These are phyloP conservation scores for Rachycentron canadum DNA, from an alignment of 2,797 vertebrate species.

Conservation along the genomic window DNA sequence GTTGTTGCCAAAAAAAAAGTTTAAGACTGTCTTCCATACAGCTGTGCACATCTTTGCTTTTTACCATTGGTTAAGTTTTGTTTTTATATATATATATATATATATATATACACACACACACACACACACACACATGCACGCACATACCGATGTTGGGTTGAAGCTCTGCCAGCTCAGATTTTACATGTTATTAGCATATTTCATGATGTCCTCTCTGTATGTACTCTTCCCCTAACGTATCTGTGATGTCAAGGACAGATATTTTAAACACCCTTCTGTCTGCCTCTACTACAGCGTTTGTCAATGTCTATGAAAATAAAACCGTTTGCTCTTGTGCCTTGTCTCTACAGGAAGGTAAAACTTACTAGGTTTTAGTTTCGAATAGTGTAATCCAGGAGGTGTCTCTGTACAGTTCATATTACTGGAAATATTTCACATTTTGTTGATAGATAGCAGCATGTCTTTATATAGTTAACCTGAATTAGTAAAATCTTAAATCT, in stretches of 20 bases:
- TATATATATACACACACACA: neutral
- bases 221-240: conserved; percentile 14
- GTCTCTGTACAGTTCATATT: neutral
- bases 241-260: conserved; percentile 3
- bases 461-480: neutral
- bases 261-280: conserved; percentile 16
- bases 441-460: neutral
- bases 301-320: conserved; percentile 70
- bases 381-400: neutral
- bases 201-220: conserved; percentile 26
- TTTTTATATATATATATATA: no score
- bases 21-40: conserved; percentile 57
- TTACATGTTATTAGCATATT: conserved; percentile 18
- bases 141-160: neutral
- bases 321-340: conserved; percentile 40
- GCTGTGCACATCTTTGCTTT: neutral
- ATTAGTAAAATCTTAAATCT: neutral
- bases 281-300: conserved; percentile 32
- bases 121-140: neutral
- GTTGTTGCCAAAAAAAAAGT: conserved; percentile 18
- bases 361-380: neutral
- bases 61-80: neutral
- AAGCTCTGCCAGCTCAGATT: conserved; percentile 49
- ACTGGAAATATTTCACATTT: neutral
- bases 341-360: neutral